Evolutionary conservation across 2,113 vertebrate genomes (phyloP).

Genomic region (Dipodomys stephensi): DNA sequence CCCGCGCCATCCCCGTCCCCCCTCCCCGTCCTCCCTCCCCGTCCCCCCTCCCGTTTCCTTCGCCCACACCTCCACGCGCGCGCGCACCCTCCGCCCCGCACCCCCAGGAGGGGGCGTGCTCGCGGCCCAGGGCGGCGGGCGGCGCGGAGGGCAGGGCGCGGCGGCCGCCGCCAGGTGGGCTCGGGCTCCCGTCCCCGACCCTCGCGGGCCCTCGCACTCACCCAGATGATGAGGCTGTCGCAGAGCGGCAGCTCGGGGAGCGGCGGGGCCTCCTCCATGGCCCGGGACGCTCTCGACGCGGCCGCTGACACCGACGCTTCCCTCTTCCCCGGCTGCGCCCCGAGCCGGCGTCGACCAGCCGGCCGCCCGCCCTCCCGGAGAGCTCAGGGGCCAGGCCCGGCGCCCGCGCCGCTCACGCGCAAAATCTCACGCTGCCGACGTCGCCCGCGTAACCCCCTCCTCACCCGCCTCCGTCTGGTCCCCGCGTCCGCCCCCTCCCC

Average conservation of each 20-base stretch:
- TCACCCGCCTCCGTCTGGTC: conserved; percentile 17
- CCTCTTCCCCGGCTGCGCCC: background rate
- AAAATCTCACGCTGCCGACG: conserved; percentile 39
- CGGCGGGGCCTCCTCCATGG: conserved; percentile 81
- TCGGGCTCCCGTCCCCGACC: background rate
- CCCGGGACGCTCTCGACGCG: background rate
- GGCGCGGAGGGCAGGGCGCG: background rate
- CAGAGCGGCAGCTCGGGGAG: conserved; percentile 80
- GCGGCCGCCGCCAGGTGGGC: no score
- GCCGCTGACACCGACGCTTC: background rate
- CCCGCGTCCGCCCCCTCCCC: conserved; percentile 3
- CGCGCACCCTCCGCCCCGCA: background rate
- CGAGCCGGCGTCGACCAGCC: conserved; percentile 59
- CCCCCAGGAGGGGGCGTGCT: conserved; percentile 32
- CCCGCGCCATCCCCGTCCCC: no score
- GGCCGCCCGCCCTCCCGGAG: background rate
- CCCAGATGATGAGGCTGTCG: conserved; percentile 89
- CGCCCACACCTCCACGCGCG: background rate
- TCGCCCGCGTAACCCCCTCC: conserved; percentile 26
- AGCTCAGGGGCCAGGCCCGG: conserved; percentile 31
- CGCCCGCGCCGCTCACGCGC: conserved; percentile 14
- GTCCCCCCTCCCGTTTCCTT: no score
- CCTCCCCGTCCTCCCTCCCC: no score
- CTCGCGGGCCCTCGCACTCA: conserved; percentile 71
- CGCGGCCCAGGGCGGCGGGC: background rate